Base-by-base conservation (phyloP, 2,113 vertebrate genomes). In the Indicator indicator region DNA sequence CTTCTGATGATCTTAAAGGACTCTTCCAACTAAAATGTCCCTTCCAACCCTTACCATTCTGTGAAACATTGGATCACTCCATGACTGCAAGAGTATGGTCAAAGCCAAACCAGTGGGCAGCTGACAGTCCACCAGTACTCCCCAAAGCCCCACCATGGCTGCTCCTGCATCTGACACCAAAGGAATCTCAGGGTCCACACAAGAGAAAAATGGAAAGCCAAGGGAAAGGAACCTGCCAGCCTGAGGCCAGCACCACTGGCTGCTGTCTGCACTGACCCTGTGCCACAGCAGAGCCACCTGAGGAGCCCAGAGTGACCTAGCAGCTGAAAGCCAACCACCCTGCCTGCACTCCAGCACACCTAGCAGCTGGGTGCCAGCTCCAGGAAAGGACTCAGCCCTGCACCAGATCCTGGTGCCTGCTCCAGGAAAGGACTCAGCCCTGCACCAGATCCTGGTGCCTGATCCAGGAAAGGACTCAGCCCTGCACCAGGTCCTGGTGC, bases 361-460 rank as follows among this genome's bases (percentile, higher is more conserved):
- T 9, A 3, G 1, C 40, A 42, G 2, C 78, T 7, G 1, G 11
- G 36, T 12, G 33, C 48, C n/a, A 0, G 5, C 38, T 16, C 18
- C 9, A 19, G 46, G 46, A 48, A 19, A 19, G 46, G 19, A 48
- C 46, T 20, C 19, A 48, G 46, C 8, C 19, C 20, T 19, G 46
- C 19, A 20, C 19, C 9, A 48, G 46, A 48, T 48, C 46, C 46
- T 18, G 18, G 18, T 48, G 46, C 46, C 46, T 48, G 46, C 17
- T 9, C 18, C 5, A 1, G 27, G 44, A 23, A 17, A 42, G 24
- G 6, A 11, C 9, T 2, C 24, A 65, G 33, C 55, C 63, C 12
- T 1, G 4, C 2, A 2, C 21, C 59, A 26, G 52, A 26, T 10
- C 63, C n/a, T n/a, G n/a, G n/a, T n/a, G n/a, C 56, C 46, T 46